phyloP scores from a whole-genome alignment of 2,113 vertebrate species.

The Uria lomvia region DNA sequence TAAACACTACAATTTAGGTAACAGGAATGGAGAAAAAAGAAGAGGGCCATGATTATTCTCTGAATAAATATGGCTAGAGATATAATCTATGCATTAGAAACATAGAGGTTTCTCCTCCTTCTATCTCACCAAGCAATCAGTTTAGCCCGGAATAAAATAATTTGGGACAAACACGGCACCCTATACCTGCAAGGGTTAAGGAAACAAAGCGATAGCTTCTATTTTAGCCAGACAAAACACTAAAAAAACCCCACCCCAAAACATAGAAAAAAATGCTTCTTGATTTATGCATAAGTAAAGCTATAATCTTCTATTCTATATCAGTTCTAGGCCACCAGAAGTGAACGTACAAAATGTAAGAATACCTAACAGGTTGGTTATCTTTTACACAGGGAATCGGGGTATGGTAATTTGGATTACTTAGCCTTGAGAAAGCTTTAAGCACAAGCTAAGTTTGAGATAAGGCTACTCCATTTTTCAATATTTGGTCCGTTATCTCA shows the following conservation, averaged over 20 bases:
- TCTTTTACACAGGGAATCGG: not conserved
- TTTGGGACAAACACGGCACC: not conserved
- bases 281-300: not conserved
- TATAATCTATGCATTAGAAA: not conserved
- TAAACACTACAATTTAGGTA: not conserved
- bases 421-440: not conserved
- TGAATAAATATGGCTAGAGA: not conserved
- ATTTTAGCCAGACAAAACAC: not conserved
- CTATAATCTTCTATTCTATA: not conserved
- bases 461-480: not conserved
- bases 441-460: not conserved
- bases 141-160: not conserved
- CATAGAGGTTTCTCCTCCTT: not conserved
- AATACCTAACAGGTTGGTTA: not conserved
- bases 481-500: not conserved
- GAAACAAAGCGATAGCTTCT: not conserved
- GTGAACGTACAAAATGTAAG: not conserved
- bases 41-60: not conserved
- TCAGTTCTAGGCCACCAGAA: not conserved
- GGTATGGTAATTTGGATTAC: not conserved
- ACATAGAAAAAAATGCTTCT: not conserved
- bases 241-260: not conserved
- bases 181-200: not conserved
- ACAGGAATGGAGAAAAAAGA: not conserved
- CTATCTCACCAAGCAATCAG: not conserved